Conservation (phyloP, 2,888 invertebrate genomes). For the Cantharis nigra region DNA sequence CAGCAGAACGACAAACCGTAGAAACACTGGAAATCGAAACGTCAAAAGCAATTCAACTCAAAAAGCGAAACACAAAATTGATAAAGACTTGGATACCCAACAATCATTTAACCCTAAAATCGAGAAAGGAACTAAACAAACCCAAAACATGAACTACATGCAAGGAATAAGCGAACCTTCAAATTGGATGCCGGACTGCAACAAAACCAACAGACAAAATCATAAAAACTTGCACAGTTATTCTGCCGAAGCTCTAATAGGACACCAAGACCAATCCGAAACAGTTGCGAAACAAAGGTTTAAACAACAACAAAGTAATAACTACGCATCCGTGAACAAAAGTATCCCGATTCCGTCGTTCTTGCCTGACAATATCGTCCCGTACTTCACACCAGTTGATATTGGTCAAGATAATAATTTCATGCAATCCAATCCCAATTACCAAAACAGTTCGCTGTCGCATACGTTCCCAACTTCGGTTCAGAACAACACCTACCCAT, state of each 20-base stretch:
- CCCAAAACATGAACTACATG: slow-evolving; percentile 23
- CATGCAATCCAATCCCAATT: slow-evolving; percentile 48
- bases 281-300: slow-evolving; percentile 18
- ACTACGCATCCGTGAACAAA: slow-evolving; percentile 38
- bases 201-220: slow-evolving; percentile 35
- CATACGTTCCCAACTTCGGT: slow-evolving; percentile 41
- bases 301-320: slow-evolving; percentile 32
- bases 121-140: not conserved
- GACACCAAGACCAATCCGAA: slow-evolving; percentile 43
- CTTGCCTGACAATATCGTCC: slow-evolving; percentile 49
- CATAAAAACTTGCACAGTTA: slow-evolving; percentile 48
- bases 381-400: slow-evolving; percentile 52
- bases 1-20: slow-evolving; percentile 42
- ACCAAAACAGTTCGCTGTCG: slow-evolving; percentile 42
- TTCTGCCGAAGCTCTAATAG: slow-evolving; percentile 54
- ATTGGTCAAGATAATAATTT: slow-evolving; percentile 49
- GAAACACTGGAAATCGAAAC: slow-evolving; percentile 44
- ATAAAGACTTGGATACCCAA: slow-evolving; percentile 17
- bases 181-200: slow-evolving; percentile 32
- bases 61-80: slow-evolving; percentile 6
- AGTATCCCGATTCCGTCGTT: slow-evolving; percentile 46
- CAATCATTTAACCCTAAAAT: not conserved
- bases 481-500: slow-evolving; percentile 27
- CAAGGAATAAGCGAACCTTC: slow-evolving; percentile 12
- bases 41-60: slow-evolving; percentile 32